phyloP scores from a whole-genome alignment of 2,888 invertebrate genomes.

The Argyra leucocephala region DNA sequence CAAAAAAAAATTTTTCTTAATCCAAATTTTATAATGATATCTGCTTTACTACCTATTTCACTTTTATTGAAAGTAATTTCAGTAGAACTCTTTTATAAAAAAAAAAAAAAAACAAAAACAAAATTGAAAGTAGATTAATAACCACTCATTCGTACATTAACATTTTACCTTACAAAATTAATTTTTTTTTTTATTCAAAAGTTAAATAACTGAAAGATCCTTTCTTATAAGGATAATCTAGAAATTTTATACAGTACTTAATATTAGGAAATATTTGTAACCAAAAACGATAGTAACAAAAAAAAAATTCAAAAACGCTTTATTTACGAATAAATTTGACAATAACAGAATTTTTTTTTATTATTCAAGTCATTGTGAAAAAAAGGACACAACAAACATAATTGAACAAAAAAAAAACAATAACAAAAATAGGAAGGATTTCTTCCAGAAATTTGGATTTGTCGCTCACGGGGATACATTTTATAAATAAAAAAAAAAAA shows the following conservation, averaged over 20 bases:
- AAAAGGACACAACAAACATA: background rate
- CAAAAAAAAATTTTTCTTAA: too few species aligned
- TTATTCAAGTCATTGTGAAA: too few species aligned
- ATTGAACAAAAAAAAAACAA: background rate
- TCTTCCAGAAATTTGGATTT: background rate
- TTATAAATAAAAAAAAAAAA: background rate
- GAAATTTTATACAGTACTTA: background rate
- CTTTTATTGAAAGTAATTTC: too few species aligned
- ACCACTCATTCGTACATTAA: background rate
- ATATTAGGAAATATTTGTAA: background rate
- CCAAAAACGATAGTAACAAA: background rate
- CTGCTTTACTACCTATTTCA: too few species aligned
- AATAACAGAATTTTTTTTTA: background rate
- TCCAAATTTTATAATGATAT: too few species aligned
- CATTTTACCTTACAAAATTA: background rate
- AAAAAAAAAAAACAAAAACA: background rate
- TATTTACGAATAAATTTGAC: background rate
- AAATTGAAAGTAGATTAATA: background rate
- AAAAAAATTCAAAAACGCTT: background rate
- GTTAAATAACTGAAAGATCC: background rate
- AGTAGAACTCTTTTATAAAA: background rate
- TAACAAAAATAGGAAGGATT: background rate
- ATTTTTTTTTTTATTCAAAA: too few species aligned
- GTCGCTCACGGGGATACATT: constrained; percentile 1
- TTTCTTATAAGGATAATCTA: background rate